Evolutionary conservation across 2,888 invertebrate species (phyloP), one percentile per base, ranked within the genome.

Genomic region (Caenorhabditis wallacei): DNA sequence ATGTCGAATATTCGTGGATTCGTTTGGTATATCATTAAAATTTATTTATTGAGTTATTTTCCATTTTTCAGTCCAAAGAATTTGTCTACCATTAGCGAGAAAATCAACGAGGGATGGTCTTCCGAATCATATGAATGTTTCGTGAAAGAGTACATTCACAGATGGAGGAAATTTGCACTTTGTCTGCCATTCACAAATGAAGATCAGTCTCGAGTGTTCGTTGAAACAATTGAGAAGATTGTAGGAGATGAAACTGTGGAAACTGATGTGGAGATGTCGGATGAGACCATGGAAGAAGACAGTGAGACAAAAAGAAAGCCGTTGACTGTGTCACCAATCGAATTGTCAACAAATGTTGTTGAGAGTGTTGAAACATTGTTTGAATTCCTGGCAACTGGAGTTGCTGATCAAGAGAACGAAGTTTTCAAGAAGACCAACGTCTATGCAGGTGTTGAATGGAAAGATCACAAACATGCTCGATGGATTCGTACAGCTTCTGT

Each of bases 71-170:
- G 69, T 2, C 40, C 72, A n/a, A 61, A 71, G 20, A 71, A 26
- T 7, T 13, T 64, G 35, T n/a, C 16, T 7, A 11, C 71, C 4
- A 56, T 78, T 22, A 59, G 40, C 13, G 51, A 64, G 5, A 63
- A 70, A 51, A 82, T 86, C 24, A 75, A 74, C n/a, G 48, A 61
- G 26, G 83, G 83, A 40, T 87, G 87, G 87, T 72, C 84, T 20
- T 46, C 79, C 0, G 85, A 85, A 63, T 84, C 82, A 4, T 81
- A 85, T 48, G 82, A 85, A 16, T 40, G n/a, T 3, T 87, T 84
- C 53, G 80, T 84, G 4, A 76, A 69, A 8, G 70, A 79, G 16
- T 87, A 85, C 48, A 61, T 87, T 35, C 63, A 66, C n/a, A 43
- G 70, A 24, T 86, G 86, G 75, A 66, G 83, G 30, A 68, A 78